These are phyloP conservation scores for Octodonta nipae DNA, from an alignment of 2,888 invertebrate genomes.

Conservation along the genomic window DNA sequence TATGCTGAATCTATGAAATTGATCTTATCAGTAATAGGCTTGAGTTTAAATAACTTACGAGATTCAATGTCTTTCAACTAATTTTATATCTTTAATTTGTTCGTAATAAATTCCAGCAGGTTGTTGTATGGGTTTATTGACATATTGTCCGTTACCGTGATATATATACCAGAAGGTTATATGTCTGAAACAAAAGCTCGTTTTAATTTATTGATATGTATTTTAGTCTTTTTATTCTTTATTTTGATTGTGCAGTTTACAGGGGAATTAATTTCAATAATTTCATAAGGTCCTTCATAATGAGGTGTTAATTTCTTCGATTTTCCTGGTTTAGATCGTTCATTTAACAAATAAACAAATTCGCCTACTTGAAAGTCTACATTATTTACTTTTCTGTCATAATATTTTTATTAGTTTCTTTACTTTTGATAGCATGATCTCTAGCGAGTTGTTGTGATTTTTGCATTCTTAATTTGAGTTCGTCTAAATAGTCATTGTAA, in stretches of 20 bases:
- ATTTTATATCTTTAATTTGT: constrained; percentile 6
- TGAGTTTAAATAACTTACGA: constrained; percentile 8
- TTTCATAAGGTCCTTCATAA: constrained; percentile 10
- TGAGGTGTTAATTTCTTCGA: constrained; percentile 10
- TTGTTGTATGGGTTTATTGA: constrained; percentile 1
- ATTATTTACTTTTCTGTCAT: constrained; percentile 13
- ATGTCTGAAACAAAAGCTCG: constrained; percentile 10
- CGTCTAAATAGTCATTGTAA: constrained; percentile 18
- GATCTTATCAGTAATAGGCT: constrained; percentile 6
- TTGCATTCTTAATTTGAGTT: constrained; percentile 16
- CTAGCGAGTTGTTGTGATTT: constrained; percentile 13
- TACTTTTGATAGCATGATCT: constrained; percentile 13
- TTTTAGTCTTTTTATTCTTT: constrained; percentile 10
- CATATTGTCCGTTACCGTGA: constrained; percentile 1
- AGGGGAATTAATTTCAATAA: constrained; percentile 8
- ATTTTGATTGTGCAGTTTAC: constrained; percentile 4
- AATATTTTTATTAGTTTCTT: constrained; percentile 17
- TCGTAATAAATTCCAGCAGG: constrained; percentile 9
- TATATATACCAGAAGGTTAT: background rate
- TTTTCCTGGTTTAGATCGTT: constrained; percentile 8
- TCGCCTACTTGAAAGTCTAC: constrained; percentile 8
- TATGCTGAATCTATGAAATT: constrained; percentile 6
- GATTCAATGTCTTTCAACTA: constrained; percentile 7
- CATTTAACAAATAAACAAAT: constrained; percentile 7
- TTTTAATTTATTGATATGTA: constrained; percentile 13